Conservation (phyloP, 2,113 vertebrate species). For the Zonotrichia leucophrys region DNA sequence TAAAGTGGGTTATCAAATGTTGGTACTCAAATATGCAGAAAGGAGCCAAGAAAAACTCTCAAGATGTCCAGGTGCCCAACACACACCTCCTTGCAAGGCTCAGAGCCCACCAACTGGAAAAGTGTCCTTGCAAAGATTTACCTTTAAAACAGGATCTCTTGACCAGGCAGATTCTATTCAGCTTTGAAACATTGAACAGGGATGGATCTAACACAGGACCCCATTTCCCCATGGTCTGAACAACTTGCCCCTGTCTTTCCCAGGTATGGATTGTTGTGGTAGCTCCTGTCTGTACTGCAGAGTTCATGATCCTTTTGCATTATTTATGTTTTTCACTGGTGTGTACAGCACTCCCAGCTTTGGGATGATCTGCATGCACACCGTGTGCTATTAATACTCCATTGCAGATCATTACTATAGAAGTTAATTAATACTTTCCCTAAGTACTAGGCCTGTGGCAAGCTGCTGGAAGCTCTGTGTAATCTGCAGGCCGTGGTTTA, state of each 20-base stretch:
- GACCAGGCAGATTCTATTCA: background rate
- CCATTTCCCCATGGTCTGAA: background rate
- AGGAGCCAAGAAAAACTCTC: background rate
- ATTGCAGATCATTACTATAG: background rate
- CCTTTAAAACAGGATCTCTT: background rate
- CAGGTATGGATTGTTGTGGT: background rate
- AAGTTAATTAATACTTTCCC: constrained; percentile 43
- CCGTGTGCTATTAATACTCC: background rate
- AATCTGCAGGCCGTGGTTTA: background rate
- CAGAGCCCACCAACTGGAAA: background rate
- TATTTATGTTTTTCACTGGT: background rate
- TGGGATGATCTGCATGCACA: background rate
- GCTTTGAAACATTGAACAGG: background rate
- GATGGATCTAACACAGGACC: background rate
- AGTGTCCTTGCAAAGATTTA: background rate
- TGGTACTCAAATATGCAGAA: background rate
- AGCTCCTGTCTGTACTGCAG: background rate
- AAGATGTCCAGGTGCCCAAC: background rate
- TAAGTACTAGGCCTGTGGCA: constrained; percentile 25
- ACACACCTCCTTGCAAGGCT: background rate
- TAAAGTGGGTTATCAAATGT: background rate
- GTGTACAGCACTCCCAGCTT: background rate
- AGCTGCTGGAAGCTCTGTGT: constrained; percentile 7
- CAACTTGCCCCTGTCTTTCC: background rate
- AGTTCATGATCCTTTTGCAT: background rate